Conservation (phyloP, 2,113 vertebrate genomes). For the Barnardius zonarius region DNA sequence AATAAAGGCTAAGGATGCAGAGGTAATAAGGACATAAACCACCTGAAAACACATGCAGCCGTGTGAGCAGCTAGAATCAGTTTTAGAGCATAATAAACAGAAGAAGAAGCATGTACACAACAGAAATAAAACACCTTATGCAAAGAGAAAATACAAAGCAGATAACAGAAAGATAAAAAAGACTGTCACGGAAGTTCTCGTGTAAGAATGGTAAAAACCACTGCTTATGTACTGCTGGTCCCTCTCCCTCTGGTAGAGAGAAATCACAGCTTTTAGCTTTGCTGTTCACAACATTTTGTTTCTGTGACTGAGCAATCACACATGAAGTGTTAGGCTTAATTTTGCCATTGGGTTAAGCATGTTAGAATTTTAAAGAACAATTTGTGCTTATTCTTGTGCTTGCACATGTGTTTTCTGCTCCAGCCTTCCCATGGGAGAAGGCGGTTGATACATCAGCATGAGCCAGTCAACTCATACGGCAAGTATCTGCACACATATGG, state of each 20-base stretch:
- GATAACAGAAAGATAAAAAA: background rate
- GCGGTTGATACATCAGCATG: background rate
- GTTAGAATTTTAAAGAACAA: background rate
- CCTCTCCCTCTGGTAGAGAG: background rate
- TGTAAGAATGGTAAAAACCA: background rate
- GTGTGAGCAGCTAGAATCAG: background rate
- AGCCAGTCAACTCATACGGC: background rate
- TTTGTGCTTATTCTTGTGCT: background rate
- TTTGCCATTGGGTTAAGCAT: background rate
- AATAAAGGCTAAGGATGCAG: background rate
- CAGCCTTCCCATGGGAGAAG: background rate
- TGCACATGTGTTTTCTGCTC: background rate
- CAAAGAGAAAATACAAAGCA: background rate
- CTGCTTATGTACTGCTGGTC: background rate
- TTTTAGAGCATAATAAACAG: background rate
- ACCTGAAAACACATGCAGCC: background rate
- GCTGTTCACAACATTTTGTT: background rate
- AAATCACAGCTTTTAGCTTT: background rate
- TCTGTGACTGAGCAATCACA: background rate
- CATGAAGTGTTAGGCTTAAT: background rate
- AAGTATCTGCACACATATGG: background rate
- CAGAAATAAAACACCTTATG: background rate
- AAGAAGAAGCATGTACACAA: background rate
- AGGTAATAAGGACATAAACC: background rate
- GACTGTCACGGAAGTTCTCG: background rate